Evolutionary conservation across 1,140 invertebrate genomes (phyloP), one percentile per base, ranked within the genome.

Genomic region (Drosophila teissieri): DNA sequence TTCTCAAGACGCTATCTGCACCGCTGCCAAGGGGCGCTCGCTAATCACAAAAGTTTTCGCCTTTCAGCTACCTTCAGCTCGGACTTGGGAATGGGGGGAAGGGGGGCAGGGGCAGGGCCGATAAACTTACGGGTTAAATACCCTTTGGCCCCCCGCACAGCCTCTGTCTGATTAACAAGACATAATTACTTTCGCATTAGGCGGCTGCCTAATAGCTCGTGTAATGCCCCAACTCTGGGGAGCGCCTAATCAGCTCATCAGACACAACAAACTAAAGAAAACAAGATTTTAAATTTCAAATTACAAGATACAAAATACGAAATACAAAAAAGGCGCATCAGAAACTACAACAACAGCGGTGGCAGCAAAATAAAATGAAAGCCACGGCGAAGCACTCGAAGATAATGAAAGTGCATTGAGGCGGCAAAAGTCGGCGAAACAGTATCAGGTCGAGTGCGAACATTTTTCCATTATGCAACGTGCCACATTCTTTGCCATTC

Each of bases 151-250:
- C 19, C 19, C 63, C 83, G 19, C 39, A 48, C 75, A 64, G 73
- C 48, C 53, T 24, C 34, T 27, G 77, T 64, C 76, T 88, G 83
- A 86, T 86, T 86, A 86, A 88, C 69, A 72, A 88, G 79, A 83
- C 79, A 88, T 86, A 86, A 86, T 86, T 86, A 86, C 86, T 88
- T 86, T 86, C 75, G 83, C 83, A 86, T 86, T 86, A 86, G 88
- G 83, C 83, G 63, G 42, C 51, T 53, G 80, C 75, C 80, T 88
- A 86, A 86, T 86, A 86, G 83, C 79, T 80, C 79, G 76, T 86
- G 83, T 83, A 86, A 83, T 86, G 51, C 60, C 79, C 44, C 78
- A 75, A 42, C 74, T 76, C 46, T 44, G 48, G 37, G 49, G 42
- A 36, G 39, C 27, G 55, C 46, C 62, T 73, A 88, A 88, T 88